phyloP scores from a whole-genome alignment of 2,113 vertebrate genomes.

The Phalacrocorax aristotelis region DNA sequence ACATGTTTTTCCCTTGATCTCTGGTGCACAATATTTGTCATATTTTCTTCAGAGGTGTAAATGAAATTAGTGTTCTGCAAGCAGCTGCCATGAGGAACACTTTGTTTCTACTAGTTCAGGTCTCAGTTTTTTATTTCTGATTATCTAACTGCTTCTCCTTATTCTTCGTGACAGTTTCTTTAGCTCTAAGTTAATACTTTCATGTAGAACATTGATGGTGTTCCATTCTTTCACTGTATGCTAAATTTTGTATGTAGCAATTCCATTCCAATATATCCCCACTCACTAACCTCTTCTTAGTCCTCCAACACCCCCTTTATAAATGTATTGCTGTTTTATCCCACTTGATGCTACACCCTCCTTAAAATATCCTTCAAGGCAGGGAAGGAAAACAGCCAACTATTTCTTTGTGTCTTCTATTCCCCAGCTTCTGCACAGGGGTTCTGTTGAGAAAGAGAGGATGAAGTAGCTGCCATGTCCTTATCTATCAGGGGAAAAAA shows the following conservation, averaged over 20 bases:
- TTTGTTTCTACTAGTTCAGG: not conserved
- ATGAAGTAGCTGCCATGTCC: not conserved
- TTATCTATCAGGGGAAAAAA: not conserved
- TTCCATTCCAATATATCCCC: not conserved
- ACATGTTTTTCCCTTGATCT: not conserved
- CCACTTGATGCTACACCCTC: not conserved
- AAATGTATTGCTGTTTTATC: not conserved
- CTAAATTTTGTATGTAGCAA: not conserved
- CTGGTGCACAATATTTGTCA: not conserved
- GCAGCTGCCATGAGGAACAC: not conserved
- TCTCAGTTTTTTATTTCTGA: not conserved
- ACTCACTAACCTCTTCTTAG: not conserved
- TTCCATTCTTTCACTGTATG: not conserved
- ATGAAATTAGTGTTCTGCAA: not conserved
- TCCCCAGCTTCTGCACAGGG: not conserved
- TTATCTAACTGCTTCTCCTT: not conserved
- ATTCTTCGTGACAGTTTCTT: not conserved
- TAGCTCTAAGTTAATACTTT: not conserved
- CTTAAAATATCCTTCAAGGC: not conserved
- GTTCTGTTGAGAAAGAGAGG: not conserved
- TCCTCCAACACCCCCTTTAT: not conserved
- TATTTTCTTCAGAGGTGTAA: not conserved
- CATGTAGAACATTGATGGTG: accelerated
- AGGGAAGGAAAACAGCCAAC: not conserved
- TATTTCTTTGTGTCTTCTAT: not conserved